Evolutionary conservation across 2,797 vertebrate species (phyloP).

Genomic region (Channallabes apus): DNA sequence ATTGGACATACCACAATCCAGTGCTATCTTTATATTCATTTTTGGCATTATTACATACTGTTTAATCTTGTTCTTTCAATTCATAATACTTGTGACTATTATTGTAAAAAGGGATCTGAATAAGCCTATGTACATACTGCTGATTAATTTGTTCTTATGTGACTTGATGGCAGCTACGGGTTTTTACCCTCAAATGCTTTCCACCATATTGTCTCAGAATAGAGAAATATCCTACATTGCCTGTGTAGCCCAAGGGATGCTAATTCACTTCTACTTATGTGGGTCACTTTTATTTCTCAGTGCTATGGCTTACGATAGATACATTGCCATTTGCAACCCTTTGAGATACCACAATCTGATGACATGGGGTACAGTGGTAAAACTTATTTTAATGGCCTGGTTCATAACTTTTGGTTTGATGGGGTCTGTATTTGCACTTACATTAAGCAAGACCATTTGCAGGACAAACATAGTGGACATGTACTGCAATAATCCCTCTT

Average conservation of each 20-base stretch:
- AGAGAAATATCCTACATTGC: constrained; percentile 9
- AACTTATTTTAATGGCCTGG: background rate
- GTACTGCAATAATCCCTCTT: background rate
- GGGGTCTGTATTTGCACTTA: background rate
- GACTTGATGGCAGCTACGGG: background rate
- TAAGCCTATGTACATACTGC: constrained; percentile 3
- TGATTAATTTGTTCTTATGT: background rate
- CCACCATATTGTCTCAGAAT: background rate
- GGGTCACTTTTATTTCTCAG: constrained; percentile 6
- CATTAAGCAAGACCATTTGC: background rate
- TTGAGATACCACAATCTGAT: constrained; percentile 4
- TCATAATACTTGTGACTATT: background rate
- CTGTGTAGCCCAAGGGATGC: background rate
- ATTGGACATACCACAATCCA: background rate
- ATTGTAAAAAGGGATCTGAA: background rate
- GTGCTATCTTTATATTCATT: background rate
- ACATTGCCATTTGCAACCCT: constrained; percentile 10
- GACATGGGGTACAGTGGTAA: background rate
- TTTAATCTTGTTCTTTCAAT: background rate
- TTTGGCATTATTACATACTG: background rate
- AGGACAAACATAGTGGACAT: background rate
- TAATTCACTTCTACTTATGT: background rate
- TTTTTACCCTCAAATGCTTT: constrained; percentile 2
- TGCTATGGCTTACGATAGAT: constrained; percentile 2
- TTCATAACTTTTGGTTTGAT: background rate